Evolutionary conservation across 2,113 vertebrate species (phyloP), one percentile per base, ranked within the genome.

Genomic region (Podocnemis expansa): DNA sequence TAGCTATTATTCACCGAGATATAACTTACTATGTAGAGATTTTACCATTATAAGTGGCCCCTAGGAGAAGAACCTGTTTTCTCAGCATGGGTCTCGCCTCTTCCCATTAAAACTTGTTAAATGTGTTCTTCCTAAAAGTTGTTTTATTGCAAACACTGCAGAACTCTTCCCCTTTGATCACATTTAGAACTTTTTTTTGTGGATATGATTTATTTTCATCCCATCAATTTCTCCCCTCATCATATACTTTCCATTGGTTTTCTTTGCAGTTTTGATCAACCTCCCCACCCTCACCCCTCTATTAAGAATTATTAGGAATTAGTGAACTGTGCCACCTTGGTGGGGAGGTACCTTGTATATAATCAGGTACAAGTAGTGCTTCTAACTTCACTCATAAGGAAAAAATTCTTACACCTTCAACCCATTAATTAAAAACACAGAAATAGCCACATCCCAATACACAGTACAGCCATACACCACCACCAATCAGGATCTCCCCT

Each of bases 401-500:
- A 90, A 95, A 78, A 16, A 10, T 58, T 54, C 34, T 34, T 8
- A 31, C 2, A 11, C 22, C 55, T 24, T 55, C 52, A 79, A 41
- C 21, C 78, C 45, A 5, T 73, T 67, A n/a, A 27, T 60, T 10
- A 67, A 67, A n/a, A 17, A 16, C 41, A 82, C 51, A 82, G 56
- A 88, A 63, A 83, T n/a, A 83, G 49, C 6, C 58, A 3, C 73
- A 91, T 78, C 8, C 11, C 45, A 34, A 8, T 0, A 17, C 54
- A 51, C 24, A 9, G 17, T 1, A 7, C 6, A 38, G 24, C 10
- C 3, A 1, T 4, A 3, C 24, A 3, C 27, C 76, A 47, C 0
- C 3, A 1, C 29, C 34, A 34, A 31, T 0, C 2, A 2, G 49
- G 45, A 0, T 13, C n/a, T 29, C 11, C 78, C 45, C 52, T 1